Base-by-base conservation (phyloP, 2,888 invertebrate genomes). In the Cryptophagus acutangulus region DNA sequence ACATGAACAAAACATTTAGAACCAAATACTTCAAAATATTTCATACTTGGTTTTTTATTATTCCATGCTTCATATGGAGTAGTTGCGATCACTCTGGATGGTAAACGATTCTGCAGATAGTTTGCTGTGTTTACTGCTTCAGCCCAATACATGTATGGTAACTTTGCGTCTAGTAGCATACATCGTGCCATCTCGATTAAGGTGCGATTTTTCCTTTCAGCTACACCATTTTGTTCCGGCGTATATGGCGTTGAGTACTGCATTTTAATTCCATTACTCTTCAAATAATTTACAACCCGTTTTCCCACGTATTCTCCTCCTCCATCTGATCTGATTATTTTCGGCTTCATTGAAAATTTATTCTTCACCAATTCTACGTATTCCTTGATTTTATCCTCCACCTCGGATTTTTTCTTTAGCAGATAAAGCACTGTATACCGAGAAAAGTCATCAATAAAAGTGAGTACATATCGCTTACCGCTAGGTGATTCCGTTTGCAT, bases 281-380 rank as follows among this genome's bases (percentile, higher is more conserved):
- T 18, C 12, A 38, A 30, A 38, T 30, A 38, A 43, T 20, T 41
- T 28, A 31, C 51, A 25, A 20, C 41, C 20, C 14, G 47, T 51
- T 9, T 29, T 2, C 29, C 29, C 8, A 29, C 9, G 29, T 36
- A 38, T 29, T 38, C 30, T 20, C 18, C 8, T 2, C 38, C 38
- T 4, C 26, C 5, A 26, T 26, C 26, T 4, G 26, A 26, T 6
- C 26, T n/a, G 12, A 26, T 26, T 6, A 26, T 26, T 26, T 26
- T 26, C 12, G 26, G 26, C 12, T 26, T 26, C 12, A 12, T n/a
- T 12, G n/a, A 12, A 6, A 26, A 26, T n/a, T 26, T 26, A 26
- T 26, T 26, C n/a, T 3, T 26, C 3, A 26, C 3, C 4, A n/a
- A 4, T 26, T 26, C 26, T 12, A 26, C n/a, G 12, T 26, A 26